A percentile compares a stretch with the other conserved stretches of the same genome.
phyloP scores from a whole-genome alignment of 2,113 vertebrate genomes.

The Apus apus region DNA sequence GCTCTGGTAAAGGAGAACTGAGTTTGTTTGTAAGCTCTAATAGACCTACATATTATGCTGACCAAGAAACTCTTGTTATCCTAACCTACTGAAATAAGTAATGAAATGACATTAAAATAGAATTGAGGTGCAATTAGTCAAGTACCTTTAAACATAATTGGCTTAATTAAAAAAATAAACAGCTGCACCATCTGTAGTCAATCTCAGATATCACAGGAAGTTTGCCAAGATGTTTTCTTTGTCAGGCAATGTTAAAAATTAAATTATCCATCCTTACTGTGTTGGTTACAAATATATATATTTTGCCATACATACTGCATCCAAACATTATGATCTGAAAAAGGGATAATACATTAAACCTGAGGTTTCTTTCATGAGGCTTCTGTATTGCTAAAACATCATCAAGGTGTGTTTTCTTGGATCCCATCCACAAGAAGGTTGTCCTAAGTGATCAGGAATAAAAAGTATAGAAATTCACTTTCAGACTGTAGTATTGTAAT shows the following conservation, averaged over 20 bases:
- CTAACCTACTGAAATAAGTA: not conserved
- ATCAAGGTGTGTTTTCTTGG: not conserved
- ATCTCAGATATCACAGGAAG: not conserved
- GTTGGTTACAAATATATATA: not conserved
- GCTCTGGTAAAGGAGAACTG: rapidly evolving
- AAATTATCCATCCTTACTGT: not conserved
- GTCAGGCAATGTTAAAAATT: not conserved
- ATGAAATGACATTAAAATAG: not conserved
- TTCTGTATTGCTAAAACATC: not conserved
- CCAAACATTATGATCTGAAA: not conserved
- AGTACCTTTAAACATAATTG: not conserved
- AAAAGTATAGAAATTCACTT: not conserved
- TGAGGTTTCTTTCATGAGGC: not conserved
- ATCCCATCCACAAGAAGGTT: not conserved
- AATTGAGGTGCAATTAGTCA: not conserved
- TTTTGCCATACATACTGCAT: not conserved
- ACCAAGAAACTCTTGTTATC: not conserved
- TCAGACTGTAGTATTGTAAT: not conserved
- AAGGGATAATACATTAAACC: not conserved
- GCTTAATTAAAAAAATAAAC: not conserved
- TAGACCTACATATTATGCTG: not conserved
- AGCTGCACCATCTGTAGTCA: not conserved
- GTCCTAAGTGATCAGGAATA: not conserved
- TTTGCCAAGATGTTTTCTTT: not conserved
- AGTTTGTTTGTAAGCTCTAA: not conserved